phyloP scores from a whole-genome alignment of 2,797 vertebrate genomes.

The Heterohyrax brucei region DNA sequence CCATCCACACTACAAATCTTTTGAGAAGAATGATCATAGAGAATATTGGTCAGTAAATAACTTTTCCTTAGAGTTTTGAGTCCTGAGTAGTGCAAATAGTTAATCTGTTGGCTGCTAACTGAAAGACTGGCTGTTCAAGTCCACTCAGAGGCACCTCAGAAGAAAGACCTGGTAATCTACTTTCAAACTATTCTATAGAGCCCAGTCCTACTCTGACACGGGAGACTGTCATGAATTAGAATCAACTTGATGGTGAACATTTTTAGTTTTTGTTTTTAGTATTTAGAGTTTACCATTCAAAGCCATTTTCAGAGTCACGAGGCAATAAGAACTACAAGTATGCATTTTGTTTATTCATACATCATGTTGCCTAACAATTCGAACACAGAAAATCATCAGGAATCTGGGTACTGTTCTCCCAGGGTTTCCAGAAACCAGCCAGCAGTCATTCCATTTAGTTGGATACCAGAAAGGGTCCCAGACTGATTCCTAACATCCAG shows the following conservation, averaged over 20 bases:
- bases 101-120: too few relatives aligned
- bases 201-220: too few relatives aligned
- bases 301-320: not conserved
- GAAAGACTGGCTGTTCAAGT: too few relatives aligned
- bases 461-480: not conserved
- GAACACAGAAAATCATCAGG: not conserved
- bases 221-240: too few relatives aligned
- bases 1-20: not conserved
- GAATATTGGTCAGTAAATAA: not conserved
- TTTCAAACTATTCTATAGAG: too few relatives aligned
- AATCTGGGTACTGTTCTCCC: not conserved
- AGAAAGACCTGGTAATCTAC: too few relatives aligned
- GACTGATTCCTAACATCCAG: not conserved
- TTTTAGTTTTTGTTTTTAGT: not conserved
- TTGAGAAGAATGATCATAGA: not conserved
- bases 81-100: too few relatives aligned
- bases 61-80: not conserved
- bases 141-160: too few relatives aligned
- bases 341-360: not conserved
- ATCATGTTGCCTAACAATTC: not conserved
- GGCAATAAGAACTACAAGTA: not conserved
- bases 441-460: not conserved
- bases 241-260: too few relatives aligned
- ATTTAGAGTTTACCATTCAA: not conserved
- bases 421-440: not conserved